Base-by-base conservation (phyloP, 53 echinoderm and acorn worm genomes). In the Temnopleurus reevesii region DNA sequence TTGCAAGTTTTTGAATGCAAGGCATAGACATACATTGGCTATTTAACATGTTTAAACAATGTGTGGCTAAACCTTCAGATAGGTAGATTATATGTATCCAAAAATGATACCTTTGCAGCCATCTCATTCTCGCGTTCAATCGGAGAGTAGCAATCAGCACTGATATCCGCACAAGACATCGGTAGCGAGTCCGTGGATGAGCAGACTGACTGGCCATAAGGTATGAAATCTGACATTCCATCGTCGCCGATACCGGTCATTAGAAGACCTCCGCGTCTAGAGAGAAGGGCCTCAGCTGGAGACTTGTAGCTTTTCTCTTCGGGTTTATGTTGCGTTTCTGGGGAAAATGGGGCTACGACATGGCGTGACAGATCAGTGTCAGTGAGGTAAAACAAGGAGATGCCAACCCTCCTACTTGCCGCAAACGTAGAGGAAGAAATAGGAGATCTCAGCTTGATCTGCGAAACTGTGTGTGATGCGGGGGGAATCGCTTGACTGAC, bases 351-450 rank as follows among this genome's bases (percentile, higher is more conserved):
- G 2, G 71, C 8, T 21, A n/a, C 41, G 23, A n/a, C n/a, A 21
- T 41, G 19, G 41, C 21, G n/a, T 8, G 4, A 36, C 41, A 23
- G 41, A 9, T 41, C 71, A 41, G 36, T 38, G 8, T 41, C 21
- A 12, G 71, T 71, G 17, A 71, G 71, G 71, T 71, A n/a, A 27
- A 71, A 71, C 71, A 71, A 38, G 43, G 71, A 71, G 41, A 71
- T 21, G 10, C 71, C 41, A 8, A 23, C 41, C 41, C 71, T 71
- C 8, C 28, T 71, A 41, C 41, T 71, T 4, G 41, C 36, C 8
- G 41, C 7, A 34, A n/a, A 8, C 18, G 19, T 38, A 1, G 38
- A n/a, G n/a, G n/a, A n/a, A n/a, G n/a, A n/a, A n/a, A n/a, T 19
- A 38, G 35, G 30, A 27, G 60, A 36, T 41, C 71, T 71, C 4